These are phyloP conservation scores for Dromaius novaehollandiae DNA, from an alignment of 2,113 vertebrate genomes.

Conservation along the genomic window DNA sequence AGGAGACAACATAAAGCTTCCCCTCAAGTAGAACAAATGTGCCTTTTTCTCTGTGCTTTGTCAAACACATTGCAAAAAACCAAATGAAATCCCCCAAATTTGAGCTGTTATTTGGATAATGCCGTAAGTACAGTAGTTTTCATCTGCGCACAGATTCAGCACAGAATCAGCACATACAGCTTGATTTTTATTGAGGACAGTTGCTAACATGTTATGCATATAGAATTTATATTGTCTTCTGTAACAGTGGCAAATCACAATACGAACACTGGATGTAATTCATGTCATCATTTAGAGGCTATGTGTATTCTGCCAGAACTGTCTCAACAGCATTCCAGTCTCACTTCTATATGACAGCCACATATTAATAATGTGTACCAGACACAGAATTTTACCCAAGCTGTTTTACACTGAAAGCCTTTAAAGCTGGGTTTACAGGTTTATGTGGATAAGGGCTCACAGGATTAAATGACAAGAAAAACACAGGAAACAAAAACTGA, in stretches of 20 bases:
- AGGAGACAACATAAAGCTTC: not conserved
- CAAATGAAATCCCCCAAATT: not conserved
- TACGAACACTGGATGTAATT: slow-evolving; percentile 46
- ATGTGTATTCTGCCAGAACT: slow-evolving; percentile 37
- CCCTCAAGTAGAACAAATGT: not conserved
- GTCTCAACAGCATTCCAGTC: slow-evolving; percentile 31
- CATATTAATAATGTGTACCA: slow-evolving; percentile 19
- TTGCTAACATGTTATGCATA: slow-evolving; percentile 21
- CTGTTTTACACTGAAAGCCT: slow-evolving; percentile 6
- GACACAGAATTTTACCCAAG: not conserved
- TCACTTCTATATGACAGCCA: slow-evolving; percentile 25
- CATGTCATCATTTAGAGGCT: slow-evolving; percentile 47
- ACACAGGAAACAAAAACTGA: slow-evolving; percentile 19
- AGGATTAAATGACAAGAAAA: slow-evolving; percentile 42
- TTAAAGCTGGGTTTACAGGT: slow-evolving; percentile 23
- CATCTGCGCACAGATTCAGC: not conserved
- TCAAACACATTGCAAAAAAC: not conserved
- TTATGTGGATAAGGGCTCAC: not conserved
- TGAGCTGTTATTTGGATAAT: not conserved
- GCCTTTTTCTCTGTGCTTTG: not conserved
- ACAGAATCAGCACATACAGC: not conserved
- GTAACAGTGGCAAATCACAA: slow-evolving; percentile 48
- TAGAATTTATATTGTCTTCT: slow-evolving; percentile 63
- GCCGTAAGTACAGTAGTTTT: slow-evolving; percentile 4
- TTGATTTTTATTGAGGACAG: slow-evolving; percentile 5